phyloP scores from a whole-genome alignment of 1,140 invertebrate genomes.

The Drosophila ananassae region DNA sequence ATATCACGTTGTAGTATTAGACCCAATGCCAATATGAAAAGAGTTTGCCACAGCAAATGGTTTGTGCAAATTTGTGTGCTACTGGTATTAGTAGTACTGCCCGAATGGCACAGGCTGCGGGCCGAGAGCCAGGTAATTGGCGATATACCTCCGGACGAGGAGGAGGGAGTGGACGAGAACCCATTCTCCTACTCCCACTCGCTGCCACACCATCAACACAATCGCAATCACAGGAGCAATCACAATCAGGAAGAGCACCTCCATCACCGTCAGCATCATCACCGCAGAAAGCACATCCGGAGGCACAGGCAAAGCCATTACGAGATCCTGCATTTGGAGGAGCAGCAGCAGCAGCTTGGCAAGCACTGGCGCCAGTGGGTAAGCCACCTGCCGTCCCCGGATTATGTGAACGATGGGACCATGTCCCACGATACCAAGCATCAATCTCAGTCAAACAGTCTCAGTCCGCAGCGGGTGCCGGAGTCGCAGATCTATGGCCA shows the following conservation, averaged over 20 bases:
- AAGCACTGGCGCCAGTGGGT: constrained; percentile 57
- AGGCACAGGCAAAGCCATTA: constrained; percentile 53
- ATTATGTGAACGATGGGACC: constrained; percentile 53
- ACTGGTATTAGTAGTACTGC: constrained; percentile 34
- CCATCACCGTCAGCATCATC: constrained; percentile 46
- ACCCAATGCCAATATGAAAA: constrained; percentile 62
- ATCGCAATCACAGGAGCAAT: constrained; percentile 19
- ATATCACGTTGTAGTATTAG: constrained; percentile 22
- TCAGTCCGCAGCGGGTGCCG: not conserved
- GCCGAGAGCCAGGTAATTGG: constrained; percentile 70
- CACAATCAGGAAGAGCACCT: constrained; percentile 35
- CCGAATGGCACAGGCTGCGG: constrained; percentile 18
- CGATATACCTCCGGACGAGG: constrained; percentile 40
- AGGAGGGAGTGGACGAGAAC: not conserved
- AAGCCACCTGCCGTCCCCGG: constrained; percentile 24
- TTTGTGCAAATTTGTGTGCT: constrained; percentile 43
- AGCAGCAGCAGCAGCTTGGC: constrained; percentile 60
- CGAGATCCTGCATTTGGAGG: constrained; percentile 52
- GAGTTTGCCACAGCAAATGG: constrained; percentile 43
- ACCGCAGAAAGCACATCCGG: constrained; percentile 24
- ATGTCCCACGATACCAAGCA: constrained; percentile 10
- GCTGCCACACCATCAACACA: constrained; percentile 7
- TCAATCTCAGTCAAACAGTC: not conserved
- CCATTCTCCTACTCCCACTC: not conserved
- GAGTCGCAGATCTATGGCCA: constrained; percentile 16